Evolutionary conservation across 2,797 vertebrate species (phyloP).

Genomic region (Darevskia mixta): DNA sequence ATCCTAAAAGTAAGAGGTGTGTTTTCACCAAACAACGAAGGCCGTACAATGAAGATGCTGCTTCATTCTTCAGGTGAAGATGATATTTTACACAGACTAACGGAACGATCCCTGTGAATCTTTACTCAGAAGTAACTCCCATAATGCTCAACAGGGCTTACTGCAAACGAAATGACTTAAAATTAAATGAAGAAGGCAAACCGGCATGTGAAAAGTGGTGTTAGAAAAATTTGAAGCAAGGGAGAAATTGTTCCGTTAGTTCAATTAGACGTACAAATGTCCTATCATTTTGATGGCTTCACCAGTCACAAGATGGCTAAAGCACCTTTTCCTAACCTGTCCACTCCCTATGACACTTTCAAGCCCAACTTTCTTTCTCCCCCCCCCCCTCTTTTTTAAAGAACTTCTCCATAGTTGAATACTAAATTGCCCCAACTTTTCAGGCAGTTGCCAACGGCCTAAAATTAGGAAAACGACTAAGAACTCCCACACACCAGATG

Average conservation of each 20-base stretch:
- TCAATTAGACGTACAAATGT: no score
- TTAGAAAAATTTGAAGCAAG: not conserved
- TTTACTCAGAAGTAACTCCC: no score
- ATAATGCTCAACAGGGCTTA: not conserved
- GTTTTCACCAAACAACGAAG: no score
- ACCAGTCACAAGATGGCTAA: not conserved
- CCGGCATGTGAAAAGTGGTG: not conserved
- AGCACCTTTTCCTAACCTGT: not conserved
- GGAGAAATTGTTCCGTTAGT: not conserved
- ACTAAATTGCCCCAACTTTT: conserved; percentile 51
- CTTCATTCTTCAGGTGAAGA: no score
- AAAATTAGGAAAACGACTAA: conserved; percentile 65
- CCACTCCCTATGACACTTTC: not conserved
- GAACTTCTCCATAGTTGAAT: conserved; percentile 47
- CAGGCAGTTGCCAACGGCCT: conserved; percentile 71
- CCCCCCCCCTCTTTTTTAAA: not conserved
- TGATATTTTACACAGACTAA: not conserved
- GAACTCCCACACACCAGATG: conserved; percentile 79
- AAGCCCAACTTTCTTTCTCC: not conserved
- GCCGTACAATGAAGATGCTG: no score
- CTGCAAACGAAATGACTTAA: no score
- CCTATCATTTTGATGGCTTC: no score
- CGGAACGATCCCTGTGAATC: not conserved
- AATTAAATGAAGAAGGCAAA: not conserved
- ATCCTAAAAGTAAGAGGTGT: no score